These are phyloP conservation scores for Ariopsis seemanni DNA, from an alignment of 2,113 vertebrate genomes.

Conservation along the genomic window DNA sequence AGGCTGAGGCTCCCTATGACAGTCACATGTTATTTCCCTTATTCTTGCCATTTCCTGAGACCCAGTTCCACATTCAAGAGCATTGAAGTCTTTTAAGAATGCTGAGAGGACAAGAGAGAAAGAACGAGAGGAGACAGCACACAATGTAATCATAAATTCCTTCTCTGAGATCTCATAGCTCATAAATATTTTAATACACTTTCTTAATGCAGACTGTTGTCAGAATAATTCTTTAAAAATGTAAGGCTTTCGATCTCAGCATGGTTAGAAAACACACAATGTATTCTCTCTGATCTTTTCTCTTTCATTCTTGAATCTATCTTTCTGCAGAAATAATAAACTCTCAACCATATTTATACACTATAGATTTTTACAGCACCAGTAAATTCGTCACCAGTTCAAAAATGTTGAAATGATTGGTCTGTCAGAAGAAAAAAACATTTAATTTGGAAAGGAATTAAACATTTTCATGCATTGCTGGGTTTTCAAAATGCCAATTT, in stretches of 20 bases:
- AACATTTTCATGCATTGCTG: background rate
- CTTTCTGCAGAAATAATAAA: background rate
- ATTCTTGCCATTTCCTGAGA: conserved; percentile 8
- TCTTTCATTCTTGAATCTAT: background rate
- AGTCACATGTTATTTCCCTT: conserved; percentile 60
- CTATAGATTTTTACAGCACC: background rate
- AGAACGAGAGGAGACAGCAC: background rate
- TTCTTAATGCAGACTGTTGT: background rate
- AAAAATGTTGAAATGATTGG: background rate
- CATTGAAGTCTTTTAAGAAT: conserved; percentile 93
- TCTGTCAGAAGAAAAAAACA: background rate
- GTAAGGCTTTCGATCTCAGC: background rate
- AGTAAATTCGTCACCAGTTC: background rate
- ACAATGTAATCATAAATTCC: background rate
- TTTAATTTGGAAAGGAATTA: background rate
- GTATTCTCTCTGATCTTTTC: background rate
- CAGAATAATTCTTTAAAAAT: background rate
- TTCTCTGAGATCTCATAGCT: background rate
- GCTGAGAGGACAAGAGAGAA: conserved; percentile 63
- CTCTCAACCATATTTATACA: background rate
- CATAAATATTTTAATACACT: conserved; percentile 4
- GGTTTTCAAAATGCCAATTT: no score
- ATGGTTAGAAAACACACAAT: background rate
- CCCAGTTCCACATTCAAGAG: conserved; percentile 76
- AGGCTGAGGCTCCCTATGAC: conserved; percentile 77